phyloP scores from a whole-genome alignment of 2,113 vertebrate genomes.

The Nesoenas mayeri region DNA sequence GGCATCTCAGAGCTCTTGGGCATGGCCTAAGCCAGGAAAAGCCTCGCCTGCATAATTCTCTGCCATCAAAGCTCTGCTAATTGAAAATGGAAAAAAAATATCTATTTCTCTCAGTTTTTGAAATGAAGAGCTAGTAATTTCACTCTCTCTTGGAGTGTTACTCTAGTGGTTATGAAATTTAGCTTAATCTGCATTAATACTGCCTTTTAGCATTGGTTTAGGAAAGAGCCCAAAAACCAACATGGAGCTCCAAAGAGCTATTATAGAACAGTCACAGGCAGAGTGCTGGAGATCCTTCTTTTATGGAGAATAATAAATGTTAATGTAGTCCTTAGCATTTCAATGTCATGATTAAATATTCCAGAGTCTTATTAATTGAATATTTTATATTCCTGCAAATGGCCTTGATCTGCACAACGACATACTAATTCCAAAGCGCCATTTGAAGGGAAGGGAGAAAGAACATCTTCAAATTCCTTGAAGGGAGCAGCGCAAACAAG shows the following conservation, averaged over 20 bases:
- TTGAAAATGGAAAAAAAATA: not conserved
- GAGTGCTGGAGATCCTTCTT: conserved; percentile 42
- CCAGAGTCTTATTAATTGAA: conserved; percentile 57
- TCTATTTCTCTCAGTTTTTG: not conserved
- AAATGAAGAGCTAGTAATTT: conserved; percentile 7
- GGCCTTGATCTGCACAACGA: conserved; percentile 21
- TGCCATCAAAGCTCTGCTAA: not conserved
- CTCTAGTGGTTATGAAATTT: not conserved
- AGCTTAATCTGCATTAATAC: conserved; percentile 38
- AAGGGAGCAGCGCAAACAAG: not conserved
- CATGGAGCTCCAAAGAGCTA: not conserved
- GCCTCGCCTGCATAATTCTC: not conserved
- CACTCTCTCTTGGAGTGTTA: not conserved
- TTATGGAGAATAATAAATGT: conserved; percentile 55
- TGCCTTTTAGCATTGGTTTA: not conserved
- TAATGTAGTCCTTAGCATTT: conserved; percentile 63
- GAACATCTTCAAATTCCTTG: not conserved
- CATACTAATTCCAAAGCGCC: conserved; percentile 32
- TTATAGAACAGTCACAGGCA: conserved; percentile 23
- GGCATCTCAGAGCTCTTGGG: not conserved
- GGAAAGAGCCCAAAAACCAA: not conserved
- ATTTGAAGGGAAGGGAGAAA: conserved; percentile 5
- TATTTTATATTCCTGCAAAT: conserved; percentile 58
- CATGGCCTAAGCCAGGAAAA: not conserved
- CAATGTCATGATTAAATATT: conserved; percentile 59